These are phyloP conservation scores for Ophioninae sp. DNA, from an alignment of 2,888 invertebrate genomes.

Conservation along the genomic window DNA sequence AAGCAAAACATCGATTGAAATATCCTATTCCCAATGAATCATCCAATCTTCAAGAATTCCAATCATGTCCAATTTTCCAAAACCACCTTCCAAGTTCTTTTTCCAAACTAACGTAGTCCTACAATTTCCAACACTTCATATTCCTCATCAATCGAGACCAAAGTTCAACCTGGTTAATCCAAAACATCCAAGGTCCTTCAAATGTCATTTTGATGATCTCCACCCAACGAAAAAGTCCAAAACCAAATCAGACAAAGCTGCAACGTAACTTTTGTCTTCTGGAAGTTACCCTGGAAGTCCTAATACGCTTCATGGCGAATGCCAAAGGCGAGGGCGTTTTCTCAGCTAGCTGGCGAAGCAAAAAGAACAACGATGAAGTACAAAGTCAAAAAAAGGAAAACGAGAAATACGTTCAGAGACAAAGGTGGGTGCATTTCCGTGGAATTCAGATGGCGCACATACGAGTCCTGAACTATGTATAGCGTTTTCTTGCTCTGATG, in stretches of 20 bases:
- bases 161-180: too few relatives aligned
- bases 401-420: slow-evolving; percentile 29
- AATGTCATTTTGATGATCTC: too few relatives aligned
- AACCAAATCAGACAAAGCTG: not conserved
- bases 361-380: slow-evolving; percentile 30
- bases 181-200: too few relatives aligned
- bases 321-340: slow-evolving; percentile 54
- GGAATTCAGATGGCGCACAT: slow-evolving; percentile 69
- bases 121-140: too few relatives aligned
- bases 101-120: too few relatives aligned
- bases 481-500: slow-evolving; percentile 75
- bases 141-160: too few relatives aligned
- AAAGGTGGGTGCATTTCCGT: slow-evolving; percentile 54
- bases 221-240: not conserved
- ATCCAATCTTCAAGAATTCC: too few relatives aligned
- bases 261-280: slow-evolving; percentile 18
- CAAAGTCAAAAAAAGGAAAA: not conserved
- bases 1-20: too few relatives aligned
- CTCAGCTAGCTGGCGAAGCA: not conserved
- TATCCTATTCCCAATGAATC: too few relatives aligned
- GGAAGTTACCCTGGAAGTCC: slow-evolving; percentile 15
- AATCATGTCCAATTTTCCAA: too few relatives aligned
- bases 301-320: slow-evolving; percentile 41
- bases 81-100: too few relatives aligned
- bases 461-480: slow-evolving; percentile 72